These are phyloP conservation scores for Pomatostomus ruficeps DNA, from an alignment of 2,113 vertebrate genomes.

Conservation along the genomic window DNA sequence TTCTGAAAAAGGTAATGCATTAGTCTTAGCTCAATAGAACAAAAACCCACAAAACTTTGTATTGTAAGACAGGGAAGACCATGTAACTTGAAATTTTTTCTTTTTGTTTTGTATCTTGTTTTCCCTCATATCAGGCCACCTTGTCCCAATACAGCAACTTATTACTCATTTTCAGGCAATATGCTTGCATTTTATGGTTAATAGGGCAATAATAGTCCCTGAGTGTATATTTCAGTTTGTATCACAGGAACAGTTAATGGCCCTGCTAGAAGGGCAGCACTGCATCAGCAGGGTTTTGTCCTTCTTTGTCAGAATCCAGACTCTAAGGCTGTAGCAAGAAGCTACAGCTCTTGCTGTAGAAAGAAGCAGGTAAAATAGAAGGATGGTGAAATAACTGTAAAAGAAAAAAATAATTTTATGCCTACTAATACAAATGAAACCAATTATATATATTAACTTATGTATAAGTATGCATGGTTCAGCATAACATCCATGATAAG, in stretches of 20 bases:
- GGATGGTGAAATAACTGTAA: background rate
- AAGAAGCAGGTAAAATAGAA: background rate
- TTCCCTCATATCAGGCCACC: background rate
- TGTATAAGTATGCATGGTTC: background rate
- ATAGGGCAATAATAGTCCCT: background rate
- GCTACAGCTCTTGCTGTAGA: too few relatives aligned
- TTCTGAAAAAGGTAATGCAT: background rate
- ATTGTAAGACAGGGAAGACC: background rate
- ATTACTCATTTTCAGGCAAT: background rate
- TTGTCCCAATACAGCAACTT: background rate
- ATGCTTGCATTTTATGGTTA: background rate
- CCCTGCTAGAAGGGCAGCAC: background rate
- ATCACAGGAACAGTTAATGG: background rate
- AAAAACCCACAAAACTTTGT: fast-evolving
- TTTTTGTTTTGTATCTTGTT: background rate
- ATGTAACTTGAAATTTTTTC: background rate
- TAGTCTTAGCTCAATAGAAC: background rate
- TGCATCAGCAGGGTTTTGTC: background rate
- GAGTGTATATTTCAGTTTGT: background rate
- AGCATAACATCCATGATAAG: background rate
- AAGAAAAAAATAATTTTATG: background rate
- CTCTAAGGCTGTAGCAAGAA: background rate
- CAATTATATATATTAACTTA: background rate
- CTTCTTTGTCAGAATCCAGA: background rate
- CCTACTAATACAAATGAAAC: background rate